Evolutionary conservation across 2,888 invertebrate species (phyloP), one percentile per base, ranked within the genome.

Genomic region (Drosophila cognata): DNA sequence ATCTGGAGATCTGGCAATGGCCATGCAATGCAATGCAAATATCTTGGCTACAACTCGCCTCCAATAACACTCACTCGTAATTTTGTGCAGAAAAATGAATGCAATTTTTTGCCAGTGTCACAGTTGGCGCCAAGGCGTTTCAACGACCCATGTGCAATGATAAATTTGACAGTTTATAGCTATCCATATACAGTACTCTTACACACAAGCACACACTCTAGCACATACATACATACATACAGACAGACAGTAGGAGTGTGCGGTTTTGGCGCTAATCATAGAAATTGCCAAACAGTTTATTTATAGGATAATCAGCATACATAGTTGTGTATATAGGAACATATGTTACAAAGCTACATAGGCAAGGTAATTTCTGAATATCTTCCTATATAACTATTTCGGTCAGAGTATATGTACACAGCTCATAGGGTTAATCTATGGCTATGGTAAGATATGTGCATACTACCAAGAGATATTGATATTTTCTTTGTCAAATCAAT

Each of bases 121-220:
- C 79, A 86, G 82, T 81, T 91, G 91, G 92, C 91, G 91, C 91
- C 91, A 91, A 91, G 89, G 82, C 88, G 88, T 85, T 88, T 75
- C 80, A 83, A 57, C 79, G 79, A 73, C 65, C 81, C 78, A 80
- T 81, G 75, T 67, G 76, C 82, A 84, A 88, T 91, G 92, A 91
- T 91, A 91, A 91, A 91, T 91, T 91, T 90, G 88, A 91, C 91
- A 88, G 87, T 91, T 91, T 91, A 91, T 91, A 81, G 81, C 76
- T 51, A 50, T 48, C 55, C 64, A 74, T 69, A 78, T 77, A 70
- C 53, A 74, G 66, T 51, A 71, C 56, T 65, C n/a, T n/a, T n/a
- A n/a, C n/a, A 51, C 29, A 51, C 50, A 18, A 10, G 11, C 50
- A 38, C 28, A 36, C 46, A 46, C 46, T 7, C 1, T 21, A 0